Percentiles rank a stretch among this genome's conserved stretches.
Conservation (phyloP, 2,797 vertebrate genomes). For the Helarctos malayanus region DNA sequence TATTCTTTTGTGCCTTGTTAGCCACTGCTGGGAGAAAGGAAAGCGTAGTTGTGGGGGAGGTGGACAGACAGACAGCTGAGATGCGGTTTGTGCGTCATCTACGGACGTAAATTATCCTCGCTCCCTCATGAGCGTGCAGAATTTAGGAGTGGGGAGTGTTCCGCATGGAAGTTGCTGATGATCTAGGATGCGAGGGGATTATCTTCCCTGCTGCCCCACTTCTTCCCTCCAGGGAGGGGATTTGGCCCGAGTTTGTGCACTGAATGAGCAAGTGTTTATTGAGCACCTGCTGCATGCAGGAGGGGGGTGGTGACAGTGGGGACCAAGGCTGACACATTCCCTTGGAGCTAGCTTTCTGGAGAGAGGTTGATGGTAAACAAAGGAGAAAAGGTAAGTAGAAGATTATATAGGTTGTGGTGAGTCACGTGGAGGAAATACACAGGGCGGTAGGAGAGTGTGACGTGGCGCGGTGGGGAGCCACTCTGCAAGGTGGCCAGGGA, state of each 20-base stretch:
- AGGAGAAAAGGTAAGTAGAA: neutral
- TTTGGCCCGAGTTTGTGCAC: neutral
- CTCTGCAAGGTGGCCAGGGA: neutral
- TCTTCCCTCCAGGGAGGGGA: neutral
- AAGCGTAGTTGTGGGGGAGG: neutral
- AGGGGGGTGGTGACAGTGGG: neutral
- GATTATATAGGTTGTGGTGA: neutral
- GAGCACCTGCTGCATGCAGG: neutral
- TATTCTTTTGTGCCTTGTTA: constrained; percentile 72
- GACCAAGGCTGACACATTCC: neutral
- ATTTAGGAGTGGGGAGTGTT: neutral
- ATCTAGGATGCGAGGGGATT: neutral
- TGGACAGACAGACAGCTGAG: constrained; percentile 57
- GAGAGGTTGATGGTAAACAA: neutral
- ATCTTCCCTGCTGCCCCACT: neutral
- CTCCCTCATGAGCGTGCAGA: neutral
- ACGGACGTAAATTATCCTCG: neutral
- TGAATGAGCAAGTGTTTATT: neutral
- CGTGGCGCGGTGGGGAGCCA: accelerated
- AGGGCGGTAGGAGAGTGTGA: neutral
- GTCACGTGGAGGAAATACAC: neutral
- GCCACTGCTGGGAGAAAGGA: constrained; percentile 15
- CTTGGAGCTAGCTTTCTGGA: neutral
- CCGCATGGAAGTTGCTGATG: neutral
- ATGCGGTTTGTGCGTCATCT: constrained; percentile 26